phyloP scores from a whole-genome alignment of 2,113 vertebrate genomes.

The Stegostoma tigrinum region DNA sequence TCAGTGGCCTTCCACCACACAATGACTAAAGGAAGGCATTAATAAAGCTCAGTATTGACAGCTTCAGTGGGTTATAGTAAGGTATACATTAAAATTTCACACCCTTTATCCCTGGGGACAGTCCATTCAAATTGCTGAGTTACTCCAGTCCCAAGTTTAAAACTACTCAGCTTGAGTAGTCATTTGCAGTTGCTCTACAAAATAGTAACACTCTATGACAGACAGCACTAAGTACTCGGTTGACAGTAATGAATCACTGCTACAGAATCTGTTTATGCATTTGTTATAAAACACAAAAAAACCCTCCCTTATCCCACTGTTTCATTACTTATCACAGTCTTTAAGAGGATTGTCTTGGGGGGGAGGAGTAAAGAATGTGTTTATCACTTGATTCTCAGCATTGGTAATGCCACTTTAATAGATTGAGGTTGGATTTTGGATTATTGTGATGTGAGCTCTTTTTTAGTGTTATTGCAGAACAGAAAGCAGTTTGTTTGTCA shows the following conservation, averaged over 20 bases:
- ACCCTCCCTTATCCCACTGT: slow-evolving; percentile 52
- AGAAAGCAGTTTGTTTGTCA: slow-evolving; percentile 56
- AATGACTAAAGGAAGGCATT: slow-evolving; percentile 8
- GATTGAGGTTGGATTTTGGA: slow-evolving; percentile 59
- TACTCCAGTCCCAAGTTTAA: slow-evolving; percentile 14
- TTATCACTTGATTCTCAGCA: slow-evolving; percentile 62
- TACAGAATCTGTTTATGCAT: slow-evolving; percentile 23
- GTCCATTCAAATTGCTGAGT: slow-evolving; percentile 13
- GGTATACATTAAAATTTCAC: slow-evolving; percentile 28
- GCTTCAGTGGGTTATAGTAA: slow-evolving; percentile 14
- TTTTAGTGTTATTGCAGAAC: slow-evolving; percentile 48
- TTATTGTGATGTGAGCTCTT: slow-evolving; percentile 49
- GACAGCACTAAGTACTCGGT: not conserved
- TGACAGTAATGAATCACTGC: slow-evolving; percentile 20
- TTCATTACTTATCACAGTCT: slow-evolving; percentile 61
- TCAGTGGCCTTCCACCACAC: not conserved
- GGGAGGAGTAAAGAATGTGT: slow-evolving; percentile 45
- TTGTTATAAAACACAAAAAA: slow-evolving; percentile 45
- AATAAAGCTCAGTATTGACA: slow-evolving; percentile 28
- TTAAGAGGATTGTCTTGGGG: slow-evolving; percentile 59
- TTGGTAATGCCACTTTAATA: slow-evolving; percentile 55
- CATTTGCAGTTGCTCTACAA: slow-evolving; percentile 21
- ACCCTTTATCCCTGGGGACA: not conserved
- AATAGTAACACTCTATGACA: not conserved
- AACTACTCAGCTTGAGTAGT: slow-evolving; percentile 9